Evolutionary conservation across 2,113 vertebrate genomes (phyloP).

Genomic region (Edolisoma coerulescens): DNA sequence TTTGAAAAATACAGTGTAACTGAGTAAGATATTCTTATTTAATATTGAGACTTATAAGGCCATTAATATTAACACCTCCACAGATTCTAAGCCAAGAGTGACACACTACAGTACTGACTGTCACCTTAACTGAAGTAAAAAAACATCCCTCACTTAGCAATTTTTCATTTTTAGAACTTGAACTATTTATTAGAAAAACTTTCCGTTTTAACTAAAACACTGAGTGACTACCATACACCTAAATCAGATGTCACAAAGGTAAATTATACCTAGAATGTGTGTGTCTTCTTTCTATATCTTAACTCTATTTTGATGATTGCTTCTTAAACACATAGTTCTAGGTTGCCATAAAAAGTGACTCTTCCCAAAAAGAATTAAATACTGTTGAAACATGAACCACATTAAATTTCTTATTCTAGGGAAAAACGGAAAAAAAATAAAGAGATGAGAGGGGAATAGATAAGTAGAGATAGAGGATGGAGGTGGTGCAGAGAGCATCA

Average conservation of each 20-base stretch:
- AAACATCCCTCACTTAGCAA: neutral
- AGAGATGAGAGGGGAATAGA: neutral
- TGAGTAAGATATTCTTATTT: neutral
- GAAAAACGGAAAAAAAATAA: accelerated
- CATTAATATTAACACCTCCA: neutral
- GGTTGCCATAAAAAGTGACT: neutral
- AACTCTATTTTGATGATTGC: neutral
- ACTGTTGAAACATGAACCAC: neutral
- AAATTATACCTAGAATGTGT: neutral
- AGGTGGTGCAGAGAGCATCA: too few relatives aligned
- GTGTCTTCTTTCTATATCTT: neutral
- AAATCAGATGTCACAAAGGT: neutral
- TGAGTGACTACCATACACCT: neutral
- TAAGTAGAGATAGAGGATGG: neutral
- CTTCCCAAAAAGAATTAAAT: neutral
- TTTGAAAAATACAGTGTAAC: neutral
- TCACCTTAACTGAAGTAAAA: neutral
- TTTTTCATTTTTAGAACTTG: neutral
- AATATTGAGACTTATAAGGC: neutral
- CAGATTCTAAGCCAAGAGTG: neutral
- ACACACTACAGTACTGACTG: neutral
- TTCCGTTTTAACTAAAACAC: neutral
- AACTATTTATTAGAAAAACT: neutral
- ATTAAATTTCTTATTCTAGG: neutral
- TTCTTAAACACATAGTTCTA: neutral